These are phyloP conservation scores for Acromyrmex echinatior DNA, from an alignment of 1,140 invertebrate species.

Conservation along the genomic window DNA sequence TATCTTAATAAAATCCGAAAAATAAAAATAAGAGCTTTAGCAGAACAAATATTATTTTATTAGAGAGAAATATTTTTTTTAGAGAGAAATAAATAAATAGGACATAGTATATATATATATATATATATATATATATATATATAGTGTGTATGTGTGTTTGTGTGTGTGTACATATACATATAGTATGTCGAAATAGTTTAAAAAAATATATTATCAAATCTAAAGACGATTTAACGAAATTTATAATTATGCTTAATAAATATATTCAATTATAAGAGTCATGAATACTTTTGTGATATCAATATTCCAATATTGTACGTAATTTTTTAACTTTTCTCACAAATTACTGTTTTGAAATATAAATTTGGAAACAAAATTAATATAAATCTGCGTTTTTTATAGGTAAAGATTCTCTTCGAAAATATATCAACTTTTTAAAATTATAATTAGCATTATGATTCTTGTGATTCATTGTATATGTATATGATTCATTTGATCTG, in stretches of 20 bases:
- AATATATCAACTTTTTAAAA: neutral
- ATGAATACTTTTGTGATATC: neutral
- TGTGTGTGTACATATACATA: too few species aligned
- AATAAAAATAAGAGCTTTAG: neutral
- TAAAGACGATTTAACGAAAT: neutral
- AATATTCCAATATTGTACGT: neutral
- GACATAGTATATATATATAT: too few species aligned
- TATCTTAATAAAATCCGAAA: neutral
- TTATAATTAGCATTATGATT: neutral
- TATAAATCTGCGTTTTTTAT: neutral
- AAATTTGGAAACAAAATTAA: neutral
- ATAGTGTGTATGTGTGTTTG: too few species aligned
- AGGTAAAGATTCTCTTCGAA: neutral
- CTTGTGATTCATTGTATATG: neutral
- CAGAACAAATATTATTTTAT: neutral
- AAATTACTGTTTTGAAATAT: neutral
- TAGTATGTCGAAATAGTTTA: neutral
- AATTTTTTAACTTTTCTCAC: neutral
- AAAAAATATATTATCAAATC: neutral
- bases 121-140: too few species aligned
- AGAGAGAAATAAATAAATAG: too few species aligned
- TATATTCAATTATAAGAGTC: neutral
- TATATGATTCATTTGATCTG: neutral
- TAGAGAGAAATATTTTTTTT: too few species aligned
- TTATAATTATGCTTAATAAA: neutral